These are phyloP conservation scores for Pseudolaguvia tuberculata DNA, from an alignment of 2,113 vertebrate genomes.

Conservation along the genomic window DNA sequence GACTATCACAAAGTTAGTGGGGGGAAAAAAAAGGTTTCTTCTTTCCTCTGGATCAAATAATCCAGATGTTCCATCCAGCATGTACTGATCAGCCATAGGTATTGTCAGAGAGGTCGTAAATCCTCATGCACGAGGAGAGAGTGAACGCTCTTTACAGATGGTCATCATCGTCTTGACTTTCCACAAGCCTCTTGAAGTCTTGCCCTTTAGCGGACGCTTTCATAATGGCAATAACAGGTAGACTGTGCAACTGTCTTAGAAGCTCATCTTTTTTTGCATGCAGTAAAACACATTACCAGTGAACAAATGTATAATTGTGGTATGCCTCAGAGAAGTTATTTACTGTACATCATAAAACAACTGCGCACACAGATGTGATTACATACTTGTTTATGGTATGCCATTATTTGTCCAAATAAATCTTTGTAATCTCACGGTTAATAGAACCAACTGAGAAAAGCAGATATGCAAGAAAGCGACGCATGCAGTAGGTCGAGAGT, in stretches of 20 bases:
- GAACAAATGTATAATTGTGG: not conserved
- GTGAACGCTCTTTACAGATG: slow-evolving; percentile 61
- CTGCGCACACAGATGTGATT: not conserved
- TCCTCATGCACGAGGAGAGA: slow-evolving; percentile 25
- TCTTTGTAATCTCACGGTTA: not conserved
- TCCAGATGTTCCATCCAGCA: slow-evolving; percentile 59
- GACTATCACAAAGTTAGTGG: slow-evolving; percentile 2
- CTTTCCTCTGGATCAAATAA: slow-evolving; percentile 27
- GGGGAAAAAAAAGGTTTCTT: slow-evolving; percentile 3
- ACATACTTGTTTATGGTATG: not conserved
- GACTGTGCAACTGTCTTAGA: slow-evolving; percentile 50
- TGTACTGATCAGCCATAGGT: slow-evolving; percentile 52
- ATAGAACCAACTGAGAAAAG: not conserved
- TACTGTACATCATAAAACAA: slow-evolving; percentile 19
- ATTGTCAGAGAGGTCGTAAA: slow-evolving; percentile 53
- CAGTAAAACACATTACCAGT: not conserved
- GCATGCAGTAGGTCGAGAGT: not conserved
- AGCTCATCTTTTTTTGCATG: slow-evolving; percentile 34
- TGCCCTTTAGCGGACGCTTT: slow-evolving; percentile 53
- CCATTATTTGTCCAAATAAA: not conserved
- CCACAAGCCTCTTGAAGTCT: slow-evolving; percentile 47
- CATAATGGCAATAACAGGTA: slow-evolving; percentile 61
- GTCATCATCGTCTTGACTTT: slow-evolving; percentile 48
- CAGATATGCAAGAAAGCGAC: not conserved
- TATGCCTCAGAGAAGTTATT: slow-evolving; percentile 6